Base-by-base conservation (phyloP, 2,797 vertebrate species). In the Thaleichthys pacificus region DNA sequence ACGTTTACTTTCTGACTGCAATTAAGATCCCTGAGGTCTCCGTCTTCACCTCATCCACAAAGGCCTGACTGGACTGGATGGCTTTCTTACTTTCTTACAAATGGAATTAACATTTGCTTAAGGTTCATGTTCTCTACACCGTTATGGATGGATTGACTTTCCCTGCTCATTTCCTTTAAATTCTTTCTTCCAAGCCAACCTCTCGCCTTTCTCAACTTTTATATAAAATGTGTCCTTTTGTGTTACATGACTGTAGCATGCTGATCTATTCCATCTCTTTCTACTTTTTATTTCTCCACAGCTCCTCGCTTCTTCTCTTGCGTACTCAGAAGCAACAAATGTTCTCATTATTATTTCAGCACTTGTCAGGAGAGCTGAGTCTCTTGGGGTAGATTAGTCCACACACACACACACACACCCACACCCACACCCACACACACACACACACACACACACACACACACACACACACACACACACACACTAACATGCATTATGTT, bases 261-360 rank as follows among this genome's bases (percentile, higher is more conserved):
- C n/a, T 24, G 1, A 4, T 24, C 21, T 11, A 11, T 21, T 8
- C n/a, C 58, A 21, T 24, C 21, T 61, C 8, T 61, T 12, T 28
- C 60, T 26, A 26, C 24, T 12, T 21, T 61, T 9, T 61, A 1
- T 61, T 22, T 26, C 24, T 2, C 4, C 5, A 61, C 69, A 28
- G 3, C 9, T 28, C n/a, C n/a, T 32, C 17, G 8, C 14, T 17
- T 30, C n/a, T 56, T 38, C 19, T 24, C 54, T 22, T 1, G 12
- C 4, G 74, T 77, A 75, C 82, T 85, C 85, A 81, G 77, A 83
- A 81, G 80, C 77, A 82, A 87, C 78, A 66, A 28, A 68, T 85
- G 83, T 86, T 89, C 88, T 90, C 90, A 92, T 91, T 85, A 90
- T 88, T 91, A 90, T 89, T 92, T 91, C 79, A 91, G 80, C 11